Evolutionary conservation across 2,888 invertebrate species (phyloP), one percentile per base, ranked within the genome.

Genomic region (Synanthedon formicaeformis): DNA sequence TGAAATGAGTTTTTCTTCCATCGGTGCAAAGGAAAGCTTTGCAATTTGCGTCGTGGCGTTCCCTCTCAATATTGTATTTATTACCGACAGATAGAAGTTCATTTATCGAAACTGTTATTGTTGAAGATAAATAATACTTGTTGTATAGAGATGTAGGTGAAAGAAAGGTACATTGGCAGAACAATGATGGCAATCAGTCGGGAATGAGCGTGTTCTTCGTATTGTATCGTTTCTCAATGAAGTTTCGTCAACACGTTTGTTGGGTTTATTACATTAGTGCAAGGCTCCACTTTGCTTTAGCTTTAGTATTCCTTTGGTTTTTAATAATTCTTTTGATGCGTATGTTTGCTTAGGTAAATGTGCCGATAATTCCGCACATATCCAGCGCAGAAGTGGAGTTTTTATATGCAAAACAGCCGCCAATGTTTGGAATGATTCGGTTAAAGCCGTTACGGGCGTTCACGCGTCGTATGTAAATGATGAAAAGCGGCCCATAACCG

Each of bases 111-210:
- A 34, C 34, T 34, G 34, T 34, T 10, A 34, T 34, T 34, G 10
- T 34, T 34, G 34, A 10, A 34, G 34, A 34, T 34, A 6, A 34
- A 34, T 34, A 34, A 8, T 34, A 34, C 34, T 10, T 10, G 12
- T 34, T 10, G 12, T 45, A 45, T 45, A 45, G 8, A 45, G 41
- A 41, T 12, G 11, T 41, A 41, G 41, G 41, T 12, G 5, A 41
- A 13, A 41, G 50, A 12, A 18, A 16, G 4, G 18, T 12, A 50
- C 50, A 8, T 12, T 5, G 1, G 13, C 18, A 50, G 62, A 68
- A 81, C 79, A 80, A 79, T 78, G 71, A 70, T 64, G 63, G 66
- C 80, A 80, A 80, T 80, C 79, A 78, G 67, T 50, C 58, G 62
- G 64, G 66, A 68, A 67, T 67, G 67, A 71, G 71, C 69, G 70